Evolutionary conservation across 2,797 vertebrate genomes (phyloP).

Genomic region (Esox masquinongy): DNA sequence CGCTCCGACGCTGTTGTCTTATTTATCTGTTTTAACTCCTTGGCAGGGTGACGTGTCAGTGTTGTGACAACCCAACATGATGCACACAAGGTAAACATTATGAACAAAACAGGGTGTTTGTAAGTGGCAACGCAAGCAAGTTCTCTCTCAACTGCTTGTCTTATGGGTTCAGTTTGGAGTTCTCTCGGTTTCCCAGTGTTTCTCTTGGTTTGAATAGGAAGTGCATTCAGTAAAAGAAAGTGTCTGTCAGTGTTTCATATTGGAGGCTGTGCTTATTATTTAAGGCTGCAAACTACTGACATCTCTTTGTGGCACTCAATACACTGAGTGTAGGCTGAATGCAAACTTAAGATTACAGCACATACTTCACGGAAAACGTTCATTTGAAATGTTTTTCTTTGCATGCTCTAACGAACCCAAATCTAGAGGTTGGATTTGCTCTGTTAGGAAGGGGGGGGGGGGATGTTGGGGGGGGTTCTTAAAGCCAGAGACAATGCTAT

Average conservation of each 20-base stretch:
- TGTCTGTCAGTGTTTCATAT: background rate
- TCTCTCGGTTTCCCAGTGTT: background rate
- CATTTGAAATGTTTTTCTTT: background rate
- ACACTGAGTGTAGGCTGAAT: background rate
- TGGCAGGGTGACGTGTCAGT: slow-evolving; percentile 46
- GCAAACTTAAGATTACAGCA: background rate
- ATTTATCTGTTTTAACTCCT: slow-evolving; percentile 53
- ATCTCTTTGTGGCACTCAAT: background rate
- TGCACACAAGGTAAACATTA: slow-evolving; percentile 44
- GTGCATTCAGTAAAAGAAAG: background rate
- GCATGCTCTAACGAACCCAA: background rate
- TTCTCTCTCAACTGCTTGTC: slow-evolving; percentile 45
- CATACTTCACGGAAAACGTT: background rate
- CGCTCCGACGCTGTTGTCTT: slow-evolving; percentile 51
- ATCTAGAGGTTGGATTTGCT: slow-evolving; percentile 16
- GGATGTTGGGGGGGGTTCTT: slow-evolving; percentile 1
- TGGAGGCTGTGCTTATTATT: background rate
- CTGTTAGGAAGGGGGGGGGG: slow-evolving; percentile 13
- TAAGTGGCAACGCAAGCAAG: slow-evolving; percentile 41
- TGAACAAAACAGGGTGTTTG: slow-evolving; percentile 47
- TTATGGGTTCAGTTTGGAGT: slow-evolving; percentile 25
- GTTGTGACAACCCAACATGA: slow-evolving; percentile 43
- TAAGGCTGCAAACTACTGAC: background rate
- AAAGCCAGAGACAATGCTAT: slow-evolving; percentile 40
- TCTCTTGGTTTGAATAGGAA: background rate